A percentile compares a stretch with the other conserved stretches of the same genome.
These are phyloP conservation scores for Steinernema scapterisci DNA, from an alignment of 2,888 invertebrate genomes.

Conservation along the genomic window DNA sequence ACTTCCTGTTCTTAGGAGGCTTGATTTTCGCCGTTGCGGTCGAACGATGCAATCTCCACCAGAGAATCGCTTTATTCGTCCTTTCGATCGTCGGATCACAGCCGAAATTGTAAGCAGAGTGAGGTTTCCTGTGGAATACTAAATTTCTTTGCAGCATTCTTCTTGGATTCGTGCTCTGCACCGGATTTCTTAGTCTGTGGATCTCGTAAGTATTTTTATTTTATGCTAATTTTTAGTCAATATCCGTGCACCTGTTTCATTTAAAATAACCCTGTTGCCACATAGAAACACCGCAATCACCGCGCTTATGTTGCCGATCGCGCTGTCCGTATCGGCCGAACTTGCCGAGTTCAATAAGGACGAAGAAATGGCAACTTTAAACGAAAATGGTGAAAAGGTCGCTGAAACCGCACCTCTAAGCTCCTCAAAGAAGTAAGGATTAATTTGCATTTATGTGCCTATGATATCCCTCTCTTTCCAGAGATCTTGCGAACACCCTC, in stretches of 20 bases:
- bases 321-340: slow-evolving; percentile 49
- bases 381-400: slow-evolving; percentile 14
- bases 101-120: slow-evolving; percentile 46
- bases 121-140: too few species aligned
- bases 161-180: slow-evolving; percentile 65
- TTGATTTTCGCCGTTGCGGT: slow-evolving; percentile 66
- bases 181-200: slow-evolving; percentile 52
- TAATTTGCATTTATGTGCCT: neutral
- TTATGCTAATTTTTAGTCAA: too few species aligned
- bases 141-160: slow-evolving; percentile 48
- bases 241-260: too few species aligned
- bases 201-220: too few species aligned
- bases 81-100: slow-evolving; percentile 58
- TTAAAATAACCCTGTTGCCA: too few species aligned
- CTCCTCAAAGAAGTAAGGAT: neutral
- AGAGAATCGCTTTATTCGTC: slow-evolving; percentile 54
- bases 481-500: slow-evolving; percentile 22
- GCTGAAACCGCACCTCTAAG: neutral
- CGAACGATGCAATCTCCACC: slow-evolving; percentile 63
- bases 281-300: slow-evolving; percentile 69
- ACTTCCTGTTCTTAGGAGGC: slow-evolving; percentile 66
- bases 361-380: slow-evolving; percentile 1
- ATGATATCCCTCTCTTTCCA: neutral
- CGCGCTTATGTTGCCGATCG: slow-evolving; percentile 57
- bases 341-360: slow-evolving; percentile 29